These are phyloP conservation scores for Ophion ellenae DNA, from an alignment of 2,888 invertebrate species.

Conservation along the genomic window DNA sequence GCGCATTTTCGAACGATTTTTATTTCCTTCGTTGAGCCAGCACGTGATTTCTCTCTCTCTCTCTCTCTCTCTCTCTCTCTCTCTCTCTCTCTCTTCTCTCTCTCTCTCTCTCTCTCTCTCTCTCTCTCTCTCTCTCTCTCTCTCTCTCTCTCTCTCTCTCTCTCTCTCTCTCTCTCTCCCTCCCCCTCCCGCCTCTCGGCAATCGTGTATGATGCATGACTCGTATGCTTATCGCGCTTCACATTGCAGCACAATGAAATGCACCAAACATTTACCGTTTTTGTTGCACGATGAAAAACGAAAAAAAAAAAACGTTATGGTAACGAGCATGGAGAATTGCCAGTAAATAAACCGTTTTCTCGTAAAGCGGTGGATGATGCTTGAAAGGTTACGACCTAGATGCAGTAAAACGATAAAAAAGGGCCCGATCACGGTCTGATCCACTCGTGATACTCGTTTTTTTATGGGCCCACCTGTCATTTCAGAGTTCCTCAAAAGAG, in stretches of 20 bases:
- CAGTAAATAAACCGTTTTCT: neutral
- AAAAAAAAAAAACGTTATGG: neutral
- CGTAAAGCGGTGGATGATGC: neutral
- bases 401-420: neutral
- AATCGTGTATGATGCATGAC: no score
- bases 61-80: no score
- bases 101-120: neutral
- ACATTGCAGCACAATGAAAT: neutral
- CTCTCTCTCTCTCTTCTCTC: neutral
- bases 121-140: no score
- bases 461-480: neutral
- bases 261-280: neutral
- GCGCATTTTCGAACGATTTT: constrained; percentile 59
- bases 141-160: neutral
- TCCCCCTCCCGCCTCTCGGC: neutral
- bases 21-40: constrained; percentile 3
- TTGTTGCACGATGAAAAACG: neutral
- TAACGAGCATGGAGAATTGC: neutral
- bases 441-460: neutral
- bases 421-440: neutral
- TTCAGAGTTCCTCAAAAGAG: neutral
- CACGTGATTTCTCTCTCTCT: constrained; percentile 2
- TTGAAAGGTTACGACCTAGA: neutral
- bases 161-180: neutral
- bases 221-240: neutral